Evolutionary conservation across 2,113 vertebrate genomes (phyloP), one percentile per base, ranked within the genome.

Genomic region (Xyrauchen texanus): DNA sequence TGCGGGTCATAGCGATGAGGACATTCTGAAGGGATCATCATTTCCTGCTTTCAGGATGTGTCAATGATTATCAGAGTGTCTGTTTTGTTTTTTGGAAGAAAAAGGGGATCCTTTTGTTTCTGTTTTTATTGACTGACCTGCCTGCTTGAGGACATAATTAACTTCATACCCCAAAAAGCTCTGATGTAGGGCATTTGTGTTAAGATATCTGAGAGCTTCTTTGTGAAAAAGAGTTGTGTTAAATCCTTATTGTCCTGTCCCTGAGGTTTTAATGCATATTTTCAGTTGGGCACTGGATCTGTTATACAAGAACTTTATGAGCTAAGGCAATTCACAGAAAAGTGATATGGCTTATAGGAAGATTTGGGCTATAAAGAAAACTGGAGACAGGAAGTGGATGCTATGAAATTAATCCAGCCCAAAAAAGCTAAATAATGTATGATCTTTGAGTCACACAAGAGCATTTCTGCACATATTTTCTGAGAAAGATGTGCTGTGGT

Each of bases 1-100:
- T 74, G 47, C 82, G 68, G 72, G 65, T 74, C 67, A 72, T 47
- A 47, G 76, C 73, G 78, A 9, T 34, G 46, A 82, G 74, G 82
- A 77, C 53, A 46, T 72, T 78, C 58, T 44, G 44, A 57, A 68
- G 74, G 64, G 64, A 51, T 75, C 55, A n/a, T 78, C 15, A 45
- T 76, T 47, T 82, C 57, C 76, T 77, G 69, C 76, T 80, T 57
- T 70, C 57, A 84, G 42, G 74, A 67, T 64, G 44, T 70, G 69
- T 61, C 78, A 51, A 81, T 44, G 78, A 81, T 78, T 85, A 67
- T 62, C 73, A 68, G 62, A 81, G 67, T 68, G 8, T 72, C 16
- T 53, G 65, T 70, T 62, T 34, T 51, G 16, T 15, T 34, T 34
- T 34, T 34, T 34, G 3, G 60, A 46, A 75, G 15, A 45, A 58